Percentiles rank a stretch among this genome's conserved stretches.
phyloP scores from a whole-genome alignment of 2,113 vertebrate genomes.

The Alaudala cheleensis region DNA sequence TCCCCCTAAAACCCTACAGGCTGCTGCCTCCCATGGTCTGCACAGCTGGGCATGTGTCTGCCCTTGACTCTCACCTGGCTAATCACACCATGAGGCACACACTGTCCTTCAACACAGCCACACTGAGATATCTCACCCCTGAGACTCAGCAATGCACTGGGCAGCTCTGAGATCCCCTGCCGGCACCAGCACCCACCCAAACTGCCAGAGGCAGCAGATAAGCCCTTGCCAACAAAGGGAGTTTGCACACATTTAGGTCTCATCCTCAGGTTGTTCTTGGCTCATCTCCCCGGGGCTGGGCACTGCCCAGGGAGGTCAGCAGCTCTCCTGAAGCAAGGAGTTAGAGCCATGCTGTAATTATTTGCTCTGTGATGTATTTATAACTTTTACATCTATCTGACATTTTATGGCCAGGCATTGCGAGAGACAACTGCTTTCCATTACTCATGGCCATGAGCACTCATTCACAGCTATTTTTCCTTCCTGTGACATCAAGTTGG shows the following conservation, averaged over 20 bases:
- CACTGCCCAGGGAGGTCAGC: neutral
- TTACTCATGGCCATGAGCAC: neutral
- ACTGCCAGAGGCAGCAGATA: neutral
- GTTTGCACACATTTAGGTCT: neutral
- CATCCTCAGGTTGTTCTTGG: neutral
- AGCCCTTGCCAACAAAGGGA: neutral
- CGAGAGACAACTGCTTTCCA: conserved; percentile 27
- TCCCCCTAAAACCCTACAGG: neutral
- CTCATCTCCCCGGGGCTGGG: neutral
- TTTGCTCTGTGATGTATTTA: conserved; percentile 31
- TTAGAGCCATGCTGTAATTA: neutral
- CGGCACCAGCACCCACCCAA: neutral
- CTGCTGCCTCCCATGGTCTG: neutral
- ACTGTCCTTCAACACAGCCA: neutral
- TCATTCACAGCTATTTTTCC: neutral
- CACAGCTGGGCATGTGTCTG: fast-evolving
- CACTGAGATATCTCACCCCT: neutral
- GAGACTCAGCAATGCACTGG: neutral
- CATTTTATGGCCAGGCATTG: conserved; percentile 19
- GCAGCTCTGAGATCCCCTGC: neutral
- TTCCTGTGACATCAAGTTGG: neutral
- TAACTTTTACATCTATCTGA: conserved; percentile 43
- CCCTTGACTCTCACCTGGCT: neutral
- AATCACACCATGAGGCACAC: neutral
- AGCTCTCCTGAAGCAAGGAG: neutral